Conservation (phyloP, 2,797 vertebrate genomes). For the Enteromius viviparus region DNA sequence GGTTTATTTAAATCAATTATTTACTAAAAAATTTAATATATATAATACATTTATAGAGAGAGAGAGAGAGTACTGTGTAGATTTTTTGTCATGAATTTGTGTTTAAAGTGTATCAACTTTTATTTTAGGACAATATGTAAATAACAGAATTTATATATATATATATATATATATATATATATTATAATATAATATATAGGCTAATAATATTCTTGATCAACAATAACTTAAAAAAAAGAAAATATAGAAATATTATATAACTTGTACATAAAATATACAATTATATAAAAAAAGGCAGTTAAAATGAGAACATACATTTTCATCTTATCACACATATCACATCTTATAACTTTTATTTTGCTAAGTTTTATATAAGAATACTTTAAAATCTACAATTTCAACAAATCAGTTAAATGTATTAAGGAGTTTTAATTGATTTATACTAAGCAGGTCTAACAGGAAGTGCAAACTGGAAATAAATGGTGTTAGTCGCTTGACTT, state of each 20-base stretch:
- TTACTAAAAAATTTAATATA: too few species aligned
- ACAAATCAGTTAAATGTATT: neutral
- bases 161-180: neutral
- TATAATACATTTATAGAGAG: too few species aligned
- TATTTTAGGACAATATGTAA: neutral
- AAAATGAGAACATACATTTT: neutral
- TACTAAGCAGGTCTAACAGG: neutral
- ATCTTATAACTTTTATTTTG: neutral
- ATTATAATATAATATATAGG: neutral
- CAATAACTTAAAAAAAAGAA: neutral
- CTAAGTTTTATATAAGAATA: neutral
- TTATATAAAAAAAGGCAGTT: too few species aligned
- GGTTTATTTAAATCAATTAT: too few species aligned
- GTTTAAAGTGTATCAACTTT: too few species aligned
- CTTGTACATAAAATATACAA: too few species aligned
- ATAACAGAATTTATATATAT: neutral
- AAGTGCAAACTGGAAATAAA: neutral
- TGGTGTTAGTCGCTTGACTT: neutral
- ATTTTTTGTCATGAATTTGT: too few species aligned
- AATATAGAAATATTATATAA: too few species aligned
- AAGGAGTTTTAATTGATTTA: neutral
- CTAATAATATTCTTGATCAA: neutral
- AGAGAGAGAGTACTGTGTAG: too few species aligned
- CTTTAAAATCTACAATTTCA: neutral
- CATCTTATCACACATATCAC: too few species aligned